Base-by-base conservation (phyloP, 2,113 vertebrate genomes). In the Erpornis zantholeuca region DNA sequence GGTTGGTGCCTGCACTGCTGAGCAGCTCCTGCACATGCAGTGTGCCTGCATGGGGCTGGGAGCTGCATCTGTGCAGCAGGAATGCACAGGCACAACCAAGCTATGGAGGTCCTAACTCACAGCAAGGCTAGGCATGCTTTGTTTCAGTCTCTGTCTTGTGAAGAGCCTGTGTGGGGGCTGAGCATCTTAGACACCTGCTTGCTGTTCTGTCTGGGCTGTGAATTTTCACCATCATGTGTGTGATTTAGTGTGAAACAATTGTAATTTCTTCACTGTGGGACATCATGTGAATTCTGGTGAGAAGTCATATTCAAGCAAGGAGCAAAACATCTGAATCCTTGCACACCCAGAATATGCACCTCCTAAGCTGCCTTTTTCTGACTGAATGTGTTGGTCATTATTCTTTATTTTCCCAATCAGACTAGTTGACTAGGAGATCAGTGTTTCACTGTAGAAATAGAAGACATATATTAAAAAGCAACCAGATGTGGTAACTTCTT, bases 341-440 rank as follows among this genome's bases (percentile, higher is more conserved):
- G 57, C 24, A 38, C 52, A 12, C 0, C 11, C 29, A 13, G 65
- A 68, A 49, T 83, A 31, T 27, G 6, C 81, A 69, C 80, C 64
- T 87, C 31, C 59, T 78, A 64, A 93, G 63, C 52, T 88, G 75
- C 64, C 56, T 97, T 94, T 91, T 90, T 83, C 53, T 64, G 50
- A 40, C 70, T 65, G 44, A 90, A 52, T 80, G 66, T 22, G 40
- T 63, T 71, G 66, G 29, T 86, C 44, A 52, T 89, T 92, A 47
- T 59, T 84, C 28, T 85, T 72, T 59, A 70, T 92, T 91, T 94
- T 78, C 54, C 29, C 15, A 19, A 29, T 91, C 73, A 70, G 59
- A 83, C 47, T 87, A 91, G 69, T 17, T 91, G 45, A 92, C 33
- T 65, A 52, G 54, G 40, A 83, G 10, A 75, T 65, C 54, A 56